Conservation (phyloP, 2,113 vertebrate genomes). For the Triplophysa siluroides region DNA sequence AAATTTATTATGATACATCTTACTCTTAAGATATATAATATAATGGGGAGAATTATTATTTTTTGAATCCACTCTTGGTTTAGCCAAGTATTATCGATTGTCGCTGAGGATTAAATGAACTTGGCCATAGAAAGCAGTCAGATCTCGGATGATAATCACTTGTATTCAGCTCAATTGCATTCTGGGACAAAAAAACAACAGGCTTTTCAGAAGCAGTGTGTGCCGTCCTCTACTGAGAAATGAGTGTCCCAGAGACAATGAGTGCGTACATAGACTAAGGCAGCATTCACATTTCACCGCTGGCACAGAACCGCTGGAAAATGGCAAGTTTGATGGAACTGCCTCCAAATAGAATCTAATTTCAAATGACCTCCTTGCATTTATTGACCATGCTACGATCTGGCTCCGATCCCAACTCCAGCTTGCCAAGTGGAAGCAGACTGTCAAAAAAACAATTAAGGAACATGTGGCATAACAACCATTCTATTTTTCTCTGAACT, state of each 20-base stretch:
- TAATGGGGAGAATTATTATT: not conserved
- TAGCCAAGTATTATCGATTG: constrained; percentile 47
- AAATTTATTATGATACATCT: too few relatives aligned
- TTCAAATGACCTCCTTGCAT: constrained; percentile 12
- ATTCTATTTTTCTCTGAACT: constrained; percentile 2
- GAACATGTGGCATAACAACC: not conserved
- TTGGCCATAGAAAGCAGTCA: constrained; percentile 43
- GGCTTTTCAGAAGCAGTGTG: constrained; percentile 19
- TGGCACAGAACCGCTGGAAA: constrained; percentile 16
- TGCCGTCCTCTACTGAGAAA: constrained; percentile 10
- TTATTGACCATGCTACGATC: constrained; percentile 15
- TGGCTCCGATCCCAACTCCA: not conserved
- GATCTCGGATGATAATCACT: constrained; percentile 45
- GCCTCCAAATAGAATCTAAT: constrained; percentile 34
- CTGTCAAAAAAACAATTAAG: constrained; percentile 21
- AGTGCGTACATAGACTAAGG: not conserved
- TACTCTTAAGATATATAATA: not conserved
- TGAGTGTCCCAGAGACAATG: constrained; percentile 21
- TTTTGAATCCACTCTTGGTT: constrained; percentile 4
- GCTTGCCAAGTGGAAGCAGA: constrained; percentile 13
- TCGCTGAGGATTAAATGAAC: constrained; percentile 47
- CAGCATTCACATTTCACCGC: constrained; percentile 23
- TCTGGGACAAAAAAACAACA: constrained; percentile 27
- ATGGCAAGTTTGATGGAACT: constrained; percentile 25
- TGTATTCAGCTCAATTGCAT: constrained; percentile 18